Evolutionary conservation across 1,140 invertebrate genomes (phyloP).

Genomic region (Mercenaria mercenaria): DNA sequence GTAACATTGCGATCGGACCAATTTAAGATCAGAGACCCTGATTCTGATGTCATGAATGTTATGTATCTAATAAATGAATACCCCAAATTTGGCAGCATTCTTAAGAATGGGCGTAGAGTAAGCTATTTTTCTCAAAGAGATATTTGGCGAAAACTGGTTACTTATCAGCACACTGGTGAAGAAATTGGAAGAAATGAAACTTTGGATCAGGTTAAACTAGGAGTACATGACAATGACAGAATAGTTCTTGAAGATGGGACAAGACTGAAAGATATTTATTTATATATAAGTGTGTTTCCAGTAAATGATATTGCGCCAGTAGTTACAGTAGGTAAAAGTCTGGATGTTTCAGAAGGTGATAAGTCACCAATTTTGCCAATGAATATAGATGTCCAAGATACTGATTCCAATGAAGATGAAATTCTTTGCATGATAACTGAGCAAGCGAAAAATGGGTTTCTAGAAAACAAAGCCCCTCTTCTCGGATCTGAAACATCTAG

Average conservation of each 20-base stretch:
- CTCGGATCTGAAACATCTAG: slow-evolving; percentile 83
- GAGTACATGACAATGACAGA: slow-evolving; percentile 81
- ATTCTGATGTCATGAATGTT: slow-evolving; percentile 81
- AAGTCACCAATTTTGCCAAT: slow-evolving; percentile 79
- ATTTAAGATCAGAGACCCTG: slow-evolving; percentile 82
- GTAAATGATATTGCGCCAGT: slow-evolving; percentile 83
- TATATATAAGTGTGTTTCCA: slow-evolving; percentile 82
- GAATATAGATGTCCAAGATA: slow-evolving; percentile 84
- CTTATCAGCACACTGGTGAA: slow-evolving; percentile 83
- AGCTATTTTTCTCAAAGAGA: slow-evolving; percentile 84
- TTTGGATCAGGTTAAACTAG: slow-evolving; percentile 84
- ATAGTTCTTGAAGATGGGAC: slow-evolving; percentile 81
- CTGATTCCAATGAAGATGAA: slow-evolving; percentile 83
- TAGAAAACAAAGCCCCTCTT: slow-evolving; percentile 84
- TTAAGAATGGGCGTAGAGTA: slow-evolving; percentile 74
- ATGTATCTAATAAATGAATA: slow-evolving; percentile 80
- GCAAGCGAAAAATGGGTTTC: slow-evolving; percentile 85
- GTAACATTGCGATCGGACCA: slow-evolving; percentile 75
- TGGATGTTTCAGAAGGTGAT: slow-evolving; percentile 84
- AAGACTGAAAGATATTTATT: slow-evolving; percentile 77
- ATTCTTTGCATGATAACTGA: slow-evolving; percentile 84
- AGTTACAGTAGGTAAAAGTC: slow-evolving; percentile 72
- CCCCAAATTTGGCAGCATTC: slow-evolving; percentile 81
- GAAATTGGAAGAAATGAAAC: slow-evolving; percentile 81
- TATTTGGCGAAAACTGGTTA: slow-evolving; percentile 78